phyloP scores from a whole-genome alignment of 2,888 invertebrate species.

The Andrena marginata region DNA sequence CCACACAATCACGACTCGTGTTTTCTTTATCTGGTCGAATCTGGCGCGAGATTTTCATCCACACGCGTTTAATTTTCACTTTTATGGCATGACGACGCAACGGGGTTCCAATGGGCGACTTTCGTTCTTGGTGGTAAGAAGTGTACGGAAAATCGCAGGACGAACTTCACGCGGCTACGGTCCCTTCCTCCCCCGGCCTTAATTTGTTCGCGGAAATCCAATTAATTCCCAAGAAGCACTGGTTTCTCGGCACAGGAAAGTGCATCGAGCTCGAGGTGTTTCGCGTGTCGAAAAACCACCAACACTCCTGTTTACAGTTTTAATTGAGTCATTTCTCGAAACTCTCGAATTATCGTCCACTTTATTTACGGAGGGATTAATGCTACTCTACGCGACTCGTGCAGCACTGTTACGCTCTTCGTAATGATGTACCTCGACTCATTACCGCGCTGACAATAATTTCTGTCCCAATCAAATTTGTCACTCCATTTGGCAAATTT shows the following conservation, averaged over 20 bases:
- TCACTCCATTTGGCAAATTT: too few species aligned
- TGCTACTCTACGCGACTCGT: background rate
- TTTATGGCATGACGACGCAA: slow-evolving; percentile 18
- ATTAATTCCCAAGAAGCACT: slow-evolving; percentile 35
- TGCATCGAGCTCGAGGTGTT: background rate
- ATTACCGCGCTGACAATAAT: too few species aligned
- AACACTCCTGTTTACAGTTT: slow-evolving; percentile 17
- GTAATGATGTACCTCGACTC: background rate
- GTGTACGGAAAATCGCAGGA: background rate
- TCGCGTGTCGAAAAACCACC: background rate
- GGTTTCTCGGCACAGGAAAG: slow-evolving; percentile 2
- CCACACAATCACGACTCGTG: slow-evolving; percentile 61
- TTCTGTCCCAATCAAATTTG: too few species aligned
- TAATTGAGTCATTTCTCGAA: slow-evolving; percentile 45
- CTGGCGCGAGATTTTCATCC: slow-evolving; percentile 35
- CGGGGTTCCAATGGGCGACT: slow-evolving; percentile 9
- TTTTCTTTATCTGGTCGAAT: slow-evolving; percentile 55
- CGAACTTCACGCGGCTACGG: background rate
- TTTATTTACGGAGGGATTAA: slow-evolving; percentile 22
- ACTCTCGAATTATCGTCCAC: background rate
- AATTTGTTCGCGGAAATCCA: slow-evolving; percentile 35
- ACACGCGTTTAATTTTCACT: slow-evolving; percentile 26
- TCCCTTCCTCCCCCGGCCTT: background rate
- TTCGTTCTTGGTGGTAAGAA: background rate
- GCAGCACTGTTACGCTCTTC: background rate